These are phyloP conservation scores for Tenualosa ilisha DNA, from an alignment of 2,797 vertebrate genomes.

Conservation along the genomic window DNA sequence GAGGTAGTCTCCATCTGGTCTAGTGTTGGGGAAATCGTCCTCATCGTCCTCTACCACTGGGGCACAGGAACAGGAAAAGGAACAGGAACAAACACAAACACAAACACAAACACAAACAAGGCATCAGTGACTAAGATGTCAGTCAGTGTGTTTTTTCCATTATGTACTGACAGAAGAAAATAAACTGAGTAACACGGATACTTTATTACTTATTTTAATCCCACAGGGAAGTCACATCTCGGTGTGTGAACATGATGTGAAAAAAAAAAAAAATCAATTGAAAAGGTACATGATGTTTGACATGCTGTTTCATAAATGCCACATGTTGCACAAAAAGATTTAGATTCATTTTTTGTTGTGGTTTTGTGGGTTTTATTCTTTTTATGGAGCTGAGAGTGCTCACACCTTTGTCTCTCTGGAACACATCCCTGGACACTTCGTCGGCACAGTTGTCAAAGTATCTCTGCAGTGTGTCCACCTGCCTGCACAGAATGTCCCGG, in stretches of 20 bases:
- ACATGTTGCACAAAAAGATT: background rate
- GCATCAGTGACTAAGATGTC: background rate
- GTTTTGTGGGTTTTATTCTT: background rate
- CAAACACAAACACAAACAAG: background rate
- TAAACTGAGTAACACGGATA: too few relatives aligned
- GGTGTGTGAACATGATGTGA: too few relatives aligned
- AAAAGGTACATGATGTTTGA: background rate
- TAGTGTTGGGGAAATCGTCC: slow-evolving; percentile 86
- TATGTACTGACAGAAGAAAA: too few relatives aligned
- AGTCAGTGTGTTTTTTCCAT: too few relatives aligned
- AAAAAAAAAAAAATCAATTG: too few relatives aligned
- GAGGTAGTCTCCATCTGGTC: slow-evolving; percentile 84
- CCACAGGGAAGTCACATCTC: too few relatives aligned
- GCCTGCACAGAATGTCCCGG: slow-evolving; percentile 95
- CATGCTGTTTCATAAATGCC: background rate
- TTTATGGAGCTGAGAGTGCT: background rate
- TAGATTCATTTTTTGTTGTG: background rate
- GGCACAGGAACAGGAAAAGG: slow-evolving; percentile 37
- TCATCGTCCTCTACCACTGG: slow-evolving; percentile 90
- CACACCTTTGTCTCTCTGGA: slow-evolving; percentile 93
- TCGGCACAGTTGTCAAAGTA: slow-evolving; percentile 94
- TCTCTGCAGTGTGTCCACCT: slow-evolving; percentile 95
- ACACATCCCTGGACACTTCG: slow-evolving; percentile 90
- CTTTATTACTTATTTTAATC: too few relatives aligned
- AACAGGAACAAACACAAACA: too few relatives aligned